Evolutionary conservation across 2,797 vertebrate species (phyloP), one percentile per base, ranked within the genome.

Genomic region (Harpagifer antarcticus): DNA sequence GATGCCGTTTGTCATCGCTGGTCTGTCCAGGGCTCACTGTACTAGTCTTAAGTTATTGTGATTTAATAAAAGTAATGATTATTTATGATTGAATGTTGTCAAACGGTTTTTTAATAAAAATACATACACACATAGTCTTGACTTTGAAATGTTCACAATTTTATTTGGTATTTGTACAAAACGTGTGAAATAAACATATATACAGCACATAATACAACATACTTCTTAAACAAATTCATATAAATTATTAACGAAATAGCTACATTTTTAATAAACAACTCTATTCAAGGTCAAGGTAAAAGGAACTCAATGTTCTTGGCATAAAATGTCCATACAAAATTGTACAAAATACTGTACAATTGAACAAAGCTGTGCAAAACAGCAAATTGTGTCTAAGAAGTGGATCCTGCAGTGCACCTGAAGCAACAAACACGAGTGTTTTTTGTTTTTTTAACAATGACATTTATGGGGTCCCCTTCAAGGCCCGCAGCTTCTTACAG

Each of bases 41-140:
- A 97, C 94, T 96, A 94, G 96, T 97, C 96, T 97, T 99, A 99
- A 99, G 96, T 99, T 99, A 99, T 99, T 97, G 96, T 96, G 95
- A 97, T 96, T 95, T 95, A 99, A 99, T 99, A 98, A 98, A 98
- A 96, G 94, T 90, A 92, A 97, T 96, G 93, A 96, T 96, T 99
- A 98, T 99, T 99, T 99, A 98, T 94, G 86, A 87, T 68, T 88
- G 71, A 84, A 79, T 78, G 69, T 65, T 68, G 71, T 70, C 11
- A 15, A 17, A 27, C 1, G 0, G 17, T 23, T 42, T 5, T 57
- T 37, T 58, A 43, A 40, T 40, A 54, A 6, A 68, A 27, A 16
- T 1, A 31, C 16, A 19, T 9, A 72, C 7, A 68, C 7, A 59
- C 15, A 79, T 3, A 53, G 49, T 45, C 2, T 3, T 20, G 9